Percentiles rank a stretch among this genome's conserved stretches.
Conservation (phyloP, 2,888 invertebrate species). For the Conops quadrifasciatus region DNA sequence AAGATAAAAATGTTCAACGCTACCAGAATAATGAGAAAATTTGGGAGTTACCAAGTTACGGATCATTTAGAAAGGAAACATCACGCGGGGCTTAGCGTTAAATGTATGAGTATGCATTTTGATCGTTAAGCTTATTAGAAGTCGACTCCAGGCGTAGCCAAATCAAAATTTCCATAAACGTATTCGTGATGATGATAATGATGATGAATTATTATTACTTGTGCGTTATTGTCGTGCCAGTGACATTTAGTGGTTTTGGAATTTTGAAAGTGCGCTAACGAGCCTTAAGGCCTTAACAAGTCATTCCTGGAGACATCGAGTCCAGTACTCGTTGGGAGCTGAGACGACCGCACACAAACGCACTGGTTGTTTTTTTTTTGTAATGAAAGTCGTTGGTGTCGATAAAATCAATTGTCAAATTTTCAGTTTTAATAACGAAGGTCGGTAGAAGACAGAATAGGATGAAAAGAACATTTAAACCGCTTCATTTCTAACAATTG, state of each 20-base stretch:
- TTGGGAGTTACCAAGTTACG: no score
- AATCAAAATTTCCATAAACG: not conserved
- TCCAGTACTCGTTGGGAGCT: not conserved
- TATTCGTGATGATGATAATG: no score
- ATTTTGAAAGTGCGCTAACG: no score
- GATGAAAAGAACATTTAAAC: not conserved
- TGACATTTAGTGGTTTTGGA: conserved; percentile 8
- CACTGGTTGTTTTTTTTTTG: no score
- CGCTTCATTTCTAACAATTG: not conserved
- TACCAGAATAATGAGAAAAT: no score
- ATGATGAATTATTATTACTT: no score
- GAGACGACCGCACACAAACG: not conserved
- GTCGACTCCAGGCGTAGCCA: not conserved
- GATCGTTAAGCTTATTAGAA: not conserved
- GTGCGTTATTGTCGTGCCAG: not conserved
- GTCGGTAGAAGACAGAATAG: not conserved
- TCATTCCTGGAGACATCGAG: not conserved
- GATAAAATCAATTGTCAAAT: no score
- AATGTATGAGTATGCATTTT: not conserved
- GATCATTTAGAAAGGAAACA: no score
- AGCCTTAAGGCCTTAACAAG: no score
- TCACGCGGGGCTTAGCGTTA: no score
- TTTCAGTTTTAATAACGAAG: not conserved
- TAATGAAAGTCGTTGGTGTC: no score
- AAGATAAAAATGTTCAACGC: no score